These are phyloP conservation scores for Halyomorpha halys DNA, from an alignment of 1,140 invertebrate genomes.

Conservation along the genomic window DNA sequence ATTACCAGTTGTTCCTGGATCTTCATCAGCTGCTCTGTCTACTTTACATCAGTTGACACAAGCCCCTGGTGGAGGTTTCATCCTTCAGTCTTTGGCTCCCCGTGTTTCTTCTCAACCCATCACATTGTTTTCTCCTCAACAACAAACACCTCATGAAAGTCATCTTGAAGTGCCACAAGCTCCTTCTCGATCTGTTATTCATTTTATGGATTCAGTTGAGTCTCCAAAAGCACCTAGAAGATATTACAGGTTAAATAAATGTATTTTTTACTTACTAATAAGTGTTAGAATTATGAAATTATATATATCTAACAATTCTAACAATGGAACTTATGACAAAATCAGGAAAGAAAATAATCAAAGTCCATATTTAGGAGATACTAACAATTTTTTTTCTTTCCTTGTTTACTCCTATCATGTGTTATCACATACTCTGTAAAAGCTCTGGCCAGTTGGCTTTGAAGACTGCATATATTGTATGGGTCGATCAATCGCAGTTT, in stretches of 20 bases:
- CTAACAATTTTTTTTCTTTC: too few species aligned
- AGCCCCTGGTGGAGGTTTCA: constrained; percentile 21
- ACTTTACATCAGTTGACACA: constrained; percentile 26
- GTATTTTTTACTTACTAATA: background rate
- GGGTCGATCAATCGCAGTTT: too few species aligned
- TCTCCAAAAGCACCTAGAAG: constrained; percentile 28
- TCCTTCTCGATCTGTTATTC: constrained; percentile 31
- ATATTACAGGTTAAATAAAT: constrained; percentile 31
- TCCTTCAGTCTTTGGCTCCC: constrained; percentile 25
- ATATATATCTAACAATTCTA: too few species aligned
- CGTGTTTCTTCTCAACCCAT: constrained; percentile 23
- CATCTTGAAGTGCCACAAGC: constrained; percentile 25
- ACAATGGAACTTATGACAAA: too few species aligned
- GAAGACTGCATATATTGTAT: too few species aligned
- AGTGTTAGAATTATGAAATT: background rate
- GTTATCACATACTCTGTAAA: too few species aligned
- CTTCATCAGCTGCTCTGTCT: constrained; percentile 23
- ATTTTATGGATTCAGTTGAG: constrained; percentile 32
- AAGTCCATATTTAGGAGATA: too few species aligned
- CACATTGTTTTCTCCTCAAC: constrained; percentile 18
- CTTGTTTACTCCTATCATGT: too few species aligned
- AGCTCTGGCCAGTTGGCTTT: too few species aligned
- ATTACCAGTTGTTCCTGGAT: constrained; percentile 23
- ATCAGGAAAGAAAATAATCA: too few species aligned
- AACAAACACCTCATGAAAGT: background rate